Base-by-base conservation (phyloP, 2,797 vertebrate genomes). In the Crossoptilon crossoptilon region DNA sequence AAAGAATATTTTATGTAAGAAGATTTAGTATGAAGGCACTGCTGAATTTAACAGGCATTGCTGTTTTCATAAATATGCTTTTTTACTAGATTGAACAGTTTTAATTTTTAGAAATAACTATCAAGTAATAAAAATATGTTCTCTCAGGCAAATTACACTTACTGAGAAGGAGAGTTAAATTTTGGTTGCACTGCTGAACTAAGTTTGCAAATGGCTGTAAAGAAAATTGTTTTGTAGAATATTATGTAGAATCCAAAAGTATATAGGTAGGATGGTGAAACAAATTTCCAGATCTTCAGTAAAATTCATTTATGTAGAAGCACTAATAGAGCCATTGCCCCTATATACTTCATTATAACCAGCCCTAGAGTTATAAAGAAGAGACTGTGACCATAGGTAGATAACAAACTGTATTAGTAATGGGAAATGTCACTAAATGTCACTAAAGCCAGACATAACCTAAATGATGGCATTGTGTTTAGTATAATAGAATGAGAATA, bases 341-440 rank as follows among this genome's bases (percentile, higher is more conserved):
- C 43, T 18, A 29, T 8, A 67, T 2, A 80, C 33, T 77, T 81
- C 77, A 70, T 79, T 89, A 84, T 87, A 93, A 19, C 46, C 22
- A 91, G 73, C 8, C 7, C 46, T 39, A 87, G 89, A 91, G 73
- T 74, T 31, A 83, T 27, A 66, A 85, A 84, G 66, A 89, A 81
- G 23, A 41, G 69, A 87, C 73, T 91, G 59, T 77, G 70, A 85
- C 79, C 49, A 78, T 39, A 59, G 83, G 89, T 48, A 75, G 70
- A 89, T 93, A 93, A 87, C 78, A 77, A 89, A 58, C 79, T 51
- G 10, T 92, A 87, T 93, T 14, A 72, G 51, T 75, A 91, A 78
- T 0, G 0, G 85, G 89, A 95, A 96, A 95, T 95, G 92, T 92
- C 96, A 96, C 73, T 81, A 95, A 95, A 95, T 89, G 85, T 88